Base-by-base conservation (phyloP, 2,113 vertebrate species). In the Microtus ochrogaster region DNA sequence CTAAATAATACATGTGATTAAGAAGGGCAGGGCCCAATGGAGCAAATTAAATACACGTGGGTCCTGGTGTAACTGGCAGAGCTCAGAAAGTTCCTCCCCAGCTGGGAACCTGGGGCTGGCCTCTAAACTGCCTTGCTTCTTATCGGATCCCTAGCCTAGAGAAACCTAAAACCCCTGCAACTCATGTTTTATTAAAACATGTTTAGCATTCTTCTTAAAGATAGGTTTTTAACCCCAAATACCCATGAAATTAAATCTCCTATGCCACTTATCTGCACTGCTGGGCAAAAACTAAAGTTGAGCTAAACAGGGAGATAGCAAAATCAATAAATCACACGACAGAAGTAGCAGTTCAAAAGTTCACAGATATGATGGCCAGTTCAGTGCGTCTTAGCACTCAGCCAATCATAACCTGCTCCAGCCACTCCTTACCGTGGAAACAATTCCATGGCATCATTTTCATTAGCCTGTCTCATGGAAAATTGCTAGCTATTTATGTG, bases 401-500 rank as follows among this genome's bases (percentile, higher is more conserved):
- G 97, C 98, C 98, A 98, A 98, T 98, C 98, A 99, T 98, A 98
- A 98, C 98, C 97, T 96, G 97, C 97, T 98, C 98, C 98, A 97
- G 98, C 98, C 98, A 98, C 98, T 99, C 98, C 98, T 98, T 98
- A 98, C 96, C 96, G 95, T 97, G 97, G 97, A 98, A 98, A 99
- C 99, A 98, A 98, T 98, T 99, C 98, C 98, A 98, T 98, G 98
- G 98, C 98, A 98, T 98, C 98, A 98, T 98, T 99, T 99, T 99
- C 99, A 99, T 99, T 99, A 99, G 98, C 96, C 98, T 99, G 99
- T 99, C 98, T 98, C 98, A 98, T 96, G 98, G 98, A 99, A 99
- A 99, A 99, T 98, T 98, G 99, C 99, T 98, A 99, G 99, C 99
- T 99, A 99, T 99, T 99, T 99, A 99, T 99, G 99, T 99, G 99